These are phyloP conservation scores for Psittacara wagleri DNA, from an alignment of 2,113 vertebrate genomes.

Conservation along the genomic window DNA sequence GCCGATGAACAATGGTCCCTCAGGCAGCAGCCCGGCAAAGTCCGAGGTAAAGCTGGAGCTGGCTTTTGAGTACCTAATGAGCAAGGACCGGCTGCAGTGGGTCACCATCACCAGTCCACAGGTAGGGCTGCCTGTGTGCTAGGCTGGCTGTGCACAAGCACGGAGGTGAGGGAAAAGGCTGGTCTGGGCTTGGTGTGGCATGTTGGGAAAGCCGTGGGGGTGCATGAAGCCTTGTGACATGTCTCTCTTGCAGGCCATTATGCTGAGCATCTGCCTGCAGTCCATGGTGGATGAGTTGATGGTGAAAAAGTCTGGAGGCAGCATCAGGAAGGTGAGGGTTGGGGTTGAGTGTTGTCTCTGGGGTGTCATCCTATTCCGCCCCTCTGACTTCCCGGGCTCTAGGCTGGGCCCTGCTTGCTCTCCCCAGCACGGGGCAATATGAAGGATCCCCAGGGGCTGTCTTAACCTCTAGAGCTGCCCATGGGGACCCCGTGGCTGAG, in stretches of 20 bases:
- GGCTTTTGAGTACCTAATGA: conserved; percentile 98
- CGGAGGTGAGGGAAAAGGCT: neutral
- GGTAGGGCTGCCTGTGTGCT: conserved; percentile 64
- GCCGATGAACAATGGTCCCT: conserved; percentile 84
- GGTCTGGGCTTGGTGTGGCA: accelerated
- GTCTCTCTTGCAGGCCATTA: conserved; percentile 87
- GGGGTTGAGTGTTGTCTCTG: neutral
- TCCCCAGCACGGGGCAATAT: neutral
- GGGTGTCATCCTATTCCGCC: neutral
- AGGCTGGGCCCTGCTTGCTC: neutral
- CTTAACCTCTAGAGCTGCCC: neutral
- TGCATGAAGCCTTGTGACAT: accelerated
- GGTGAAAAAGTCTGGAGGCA: conserved; percentile 98
- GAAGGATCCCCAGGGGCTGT: neutral
- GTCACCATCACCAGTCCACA: conserved; percentile 98
- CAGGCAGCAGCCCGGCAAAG: conserved; percentile 82
- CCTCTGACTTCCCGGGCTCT: neutral
- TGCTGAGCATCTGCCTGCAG: conserved; percentile 99
- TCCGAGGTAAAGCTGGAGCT: conserved; percentile 94
- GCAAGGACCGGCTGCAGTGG: conserved; percentile 98
- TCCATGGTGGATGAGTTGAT: conserved; percentile 98
- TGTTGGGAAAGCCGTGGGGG: accelerated
- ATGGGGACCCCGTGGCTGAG: neutral
- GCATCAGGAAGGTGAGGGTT: conserved; percentile 90
- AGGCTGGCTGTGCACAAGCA: neutral